phyloP scores from a whole-genome alignment of 2,888 invertebrate genomes.

The Acholoe squamosa region DNA sequence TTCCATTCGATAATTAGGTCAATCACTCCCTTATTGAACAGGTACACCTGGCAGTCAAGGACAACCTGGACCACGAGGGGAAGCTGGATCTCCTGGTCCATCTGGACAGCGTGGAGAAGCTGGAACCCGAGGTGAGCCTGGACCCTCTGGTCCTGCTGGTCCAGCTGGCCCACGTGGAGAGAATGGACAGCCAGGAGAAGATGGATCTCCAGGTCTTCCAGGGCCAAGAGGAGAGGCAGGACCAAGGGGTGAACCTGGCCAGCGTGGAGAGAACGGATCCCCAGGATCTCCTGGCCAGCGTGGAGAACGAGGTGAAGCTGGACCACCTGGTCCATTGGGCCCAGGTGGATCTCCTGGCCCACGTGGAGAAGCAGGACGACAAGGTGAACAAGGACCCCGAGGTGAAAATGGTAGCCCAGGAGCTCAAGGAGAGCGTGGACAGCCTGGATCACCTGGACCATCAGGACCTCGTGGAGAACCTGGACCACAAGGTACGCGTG shows the following conservation, averaged over 20 bases:
- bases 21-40: background rate
- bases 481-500: slow-evolving; percentile 52
- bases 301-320: slow-evolving; percentile 66
- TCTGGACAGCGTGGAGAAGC: slow-evolving; percentile 46
- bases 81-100: slow-evolving; percentile 82
- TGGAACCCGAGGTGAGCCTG: slow-evolving; percentile 60
- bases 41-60: slow-evolving; percentile 60
- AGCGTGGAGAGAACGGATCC: slow-evolving; percentile 57
- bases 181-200: slow-evolving; percentile 61
- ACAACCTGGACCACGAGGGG: slow-evolving; percentile 59
- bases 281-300: slow-evolving; percentile 66
- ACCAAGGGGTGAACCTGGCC: slow-evolving; percentile 60
- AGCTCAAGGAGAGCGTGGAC: slow-evolving; percentile 60
- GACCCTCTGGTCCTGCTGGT: slow-evolving; percentile 59
- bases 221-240: slow-evolving; percentile 64
- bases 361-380: slow-evolving; percentile 64
- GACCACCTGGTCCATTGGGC: slow-evolving; percentile 63
- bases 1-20: no score
- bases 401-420: slow-evolving; percentile 66
- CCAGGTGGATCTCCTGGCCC: slow-evolving; percentile 63
- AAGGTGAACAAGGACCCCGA: slow-evolving; percentile 64
- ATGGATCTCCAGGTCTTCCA: slow-evolving; percentile 63
- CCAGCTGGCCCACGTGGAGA: slow-evolving; percentile 54
- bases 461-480: slow-evolving; percentile 55
- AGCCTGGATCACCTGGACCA: slow-evolving; percentile 49